Conservation (phyloP, 1,140 invertebrate species). For the Mizuhopecten yessoensis region DNA sequence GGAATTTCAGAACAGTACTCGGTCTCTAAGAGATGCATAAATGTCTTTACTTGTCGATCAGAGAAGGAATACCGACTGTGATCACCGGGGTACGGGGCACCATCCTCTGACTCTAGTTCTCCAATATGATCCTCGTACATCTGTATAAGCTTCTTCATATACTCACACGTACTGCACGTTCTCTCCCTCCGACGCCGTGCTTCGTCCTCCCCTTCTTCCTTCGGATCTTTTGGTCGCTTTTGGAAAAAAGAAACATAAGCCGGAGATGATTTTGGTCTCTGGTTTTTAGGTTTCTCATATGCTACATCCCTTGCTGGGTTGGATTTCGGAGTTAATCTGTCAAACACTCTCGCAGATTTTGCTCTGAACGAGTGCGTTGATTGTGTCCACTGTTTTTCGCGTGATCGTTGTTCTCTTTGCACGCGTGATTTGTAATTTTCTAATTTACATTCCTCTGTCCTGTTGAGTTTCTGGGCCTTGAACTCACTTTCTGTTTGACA, state of each 20-base stretch:
- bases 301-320: background rate
- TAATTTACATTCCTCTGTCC: background rate
- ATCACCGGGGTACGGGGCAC: background rate
- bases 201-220: background rate
- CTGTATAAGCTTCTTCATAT: background rate
- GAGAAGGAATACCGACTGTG: background rate
- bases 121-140: constrained; percentile 12
- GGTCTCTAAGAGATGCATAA: background rate
- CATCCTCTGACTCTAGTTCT: background rate
- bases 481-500: constrained; percentile 4
- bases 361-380: background rate
- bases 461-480: background rate
- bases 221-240: background rate
- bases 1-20: constrained; percentile 19
- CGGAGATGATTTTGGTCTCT: background rate
- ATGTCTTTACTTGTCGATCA: background rate
- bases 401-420: background rate
- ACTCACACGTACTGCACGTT: background rate
- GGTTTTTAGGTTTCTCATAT: background rate
- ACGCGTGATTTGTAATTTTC: background rate
- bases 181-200: background rate
- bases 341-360: constrained; percentile 3
- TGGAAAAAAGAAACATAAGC: background rate
- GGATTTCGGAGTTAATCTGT: background rate
- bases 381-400: background rate